Evolutionary conservation across 2,888 invertebrate genomes (phyloP).

Genomic region (Aphidoletes aphidimyza): DNA sequence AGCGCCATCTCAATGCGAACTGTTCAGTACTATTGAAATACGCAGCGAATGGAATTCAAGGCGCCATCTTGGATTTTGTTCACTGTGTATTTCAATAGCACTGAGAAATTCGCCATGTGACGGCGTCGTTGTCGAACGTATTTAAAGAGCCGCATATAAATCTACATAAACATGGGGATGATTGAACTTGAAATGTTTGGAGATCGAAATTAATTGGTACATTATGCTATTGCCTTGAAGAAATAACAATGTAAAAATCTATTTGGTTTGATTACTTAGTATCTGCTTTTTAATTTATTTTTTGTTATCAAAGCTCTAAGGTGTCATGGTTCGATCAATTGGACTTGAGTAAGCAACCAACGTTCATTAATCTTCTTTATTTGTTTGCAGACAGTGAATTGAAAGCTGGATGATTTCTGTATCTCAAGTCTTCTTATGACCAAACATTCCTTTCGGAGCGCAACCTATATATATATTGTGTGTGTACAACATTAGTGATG

Average conservation of each 20-base stretch:
- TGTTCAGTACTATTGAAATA: no score
- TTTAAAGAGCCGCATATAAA: no score
- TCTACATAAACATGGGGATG: no score
- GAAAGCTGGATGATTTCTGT: background rate
- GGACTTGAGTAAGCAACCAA: background rate
- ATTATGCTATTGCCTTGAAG: background rate
- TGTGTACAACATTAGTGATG: background rate
- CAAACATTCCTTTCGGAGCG: no score
- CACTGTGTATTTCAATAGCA: no score
- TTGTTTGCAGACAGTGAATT: background rate
- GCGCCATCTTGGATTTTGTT: no score
- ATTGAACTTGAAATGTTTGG: constrained; percentile 20
- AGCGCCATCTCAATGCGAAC: no score
- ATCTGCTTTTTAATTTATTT: background rate
- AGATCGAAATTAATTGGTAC: background rate
- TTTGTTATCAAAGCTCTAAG: constrained; percentile 3
- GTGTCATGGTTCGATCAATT: constrained; percentile 17
- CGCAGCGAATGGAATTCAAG: no score
- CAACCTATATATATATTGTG: no score
- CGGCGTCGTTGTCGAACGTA: no score
- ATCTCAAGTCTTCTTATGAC: no score
- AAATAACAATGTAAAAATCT: background rate
- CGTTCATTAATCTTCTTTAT: constrained; percentile 32
- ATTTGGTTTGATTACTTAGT: background rate
- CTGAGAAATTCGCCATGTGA: no score